phyloP scores from a whole-genome alignment of 2,888 invertebrate genomes.

The Melanargia galathea region DNA sequence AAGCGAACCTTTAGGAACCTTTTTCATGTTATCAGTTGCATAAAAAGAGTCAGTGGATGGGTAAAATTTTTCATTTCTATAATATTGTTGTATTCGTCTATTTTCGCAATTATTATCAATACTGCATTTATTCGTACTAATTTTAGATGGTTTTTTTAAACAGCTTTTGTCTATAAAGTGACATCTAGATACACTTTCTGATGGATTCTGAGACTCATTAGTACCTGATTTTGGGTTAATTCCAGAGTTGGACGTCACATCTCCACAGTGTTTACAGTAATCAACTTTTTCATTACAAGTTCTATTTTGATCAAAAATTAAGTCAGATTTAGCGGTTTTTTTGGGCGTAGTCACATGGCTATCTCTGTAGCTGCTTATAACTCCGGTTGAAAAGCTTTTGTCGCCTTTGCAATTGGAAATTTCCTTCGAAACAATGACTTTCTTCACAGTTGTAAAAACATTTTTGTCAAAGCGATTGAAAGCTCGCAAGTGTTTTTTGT shows the following conservation, averaged over 20 bases:
- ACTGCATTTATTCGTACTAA: slow-evolving; percentile 16
- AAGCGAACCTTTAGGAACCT: slow-evolving; percentile 50
- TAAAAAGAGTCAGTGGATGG: slow-evolving; percentile 55
- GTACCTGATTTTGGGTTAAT: neutral
- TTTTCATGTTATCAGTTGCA: slow-evolving; percentile 48
- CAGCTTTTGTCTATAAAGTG: neutral
- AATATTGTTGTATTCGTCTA: slow-evolving; percentile 57
- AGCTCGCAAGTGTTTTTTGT: slow-evolving; percentile 38
- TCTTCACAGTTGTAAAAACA: slow-evolving; percentile 48
- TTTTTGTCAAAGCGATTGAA: slow-evolving; percentile 36
- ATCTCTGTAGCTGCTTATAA: slow-evolving; percentile 41
- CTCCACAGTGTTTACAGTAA: slow-evolving; percentile 58
- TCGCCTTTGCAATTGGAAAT: slow-evolving; percentile 41
- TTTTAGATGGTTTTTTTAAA: neutral
- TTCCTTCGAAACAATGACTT: slow-evolving; percentile 53
- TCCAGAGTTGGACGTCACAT: slow-evolving; percentile 38
- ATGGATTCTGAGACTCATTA: neutral
- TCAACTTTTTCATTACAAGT: slow-evolving; percentile 39
- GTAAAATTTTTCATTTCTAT: slow-evolving; percentile 66
- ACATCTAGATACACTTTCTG: neutral
- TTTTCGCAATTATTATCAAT: slow-evolving; percentile 23
- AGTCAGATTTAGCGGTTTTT: slow-evolving; percentile 64
- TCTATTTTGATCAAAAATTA: slow-evolving; percentile 45
- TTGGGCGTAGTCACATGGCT: slow-evolving; percentile 45
- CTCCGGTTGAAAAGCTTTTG: slow-evolving; percentile 57